Conservation (phyloP, 2,888 invertebrate genomes). For the Parnassius apollo region DNA sequence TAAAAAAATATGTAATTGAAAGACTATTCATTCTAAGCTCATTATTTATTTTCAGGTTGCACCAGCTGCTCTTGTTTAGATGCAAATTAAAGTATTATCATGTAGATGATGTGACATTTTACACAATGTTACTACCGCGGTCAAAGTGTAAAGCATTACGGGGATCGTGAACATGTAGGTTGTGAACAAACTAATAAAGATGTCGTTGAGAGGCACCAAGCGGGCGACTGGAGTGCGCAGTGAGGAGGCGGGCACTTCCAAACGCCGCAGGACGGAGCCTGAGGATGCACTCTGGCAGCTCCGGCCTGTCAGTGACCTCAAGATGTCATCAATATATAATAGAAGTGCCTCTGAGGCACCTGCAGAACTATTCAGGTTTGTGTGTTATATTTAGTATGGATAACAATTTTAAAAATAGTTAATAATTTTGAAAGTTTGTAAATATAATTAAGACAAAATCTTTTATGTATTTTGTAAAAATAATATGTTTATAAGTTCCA, state of each 20-base stretch:
- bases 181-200: slow-evolving; percentile 56
- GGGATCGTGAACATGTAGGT: slow-evolving; percentile 76
- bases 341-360: slow-evolving; percentile 90
- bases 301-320: slow-evolving; percentile 91
- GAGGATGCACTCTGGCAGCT: slow-evolving; percentile 87
- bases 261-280: slow-evolving; percentile 70
- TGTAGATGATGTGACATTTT: slow-evolving; percentile 75
- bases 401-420: background rate
- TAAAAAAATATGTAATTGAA: background rate
- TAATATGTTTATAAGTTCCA: too few relatives aligned
- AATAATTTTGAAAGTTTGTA: too few relatives aligned
- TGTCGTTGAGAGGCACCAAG: slow-evolving; percentile 78
- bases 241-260: slow-evolving; percentile 68
- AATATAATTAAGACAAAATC: too few relatives aligned
- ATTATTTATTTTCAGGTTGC: slow-evolving; percentile 55
- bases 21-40: background rate
- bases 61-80: slow-evolving; percentile 41
- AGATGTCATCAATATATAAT: slow-evolving; percentile 94
- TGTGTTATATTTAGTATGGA: slow-evolving; percentile 37
- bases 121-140: slow-evolving; percentile 74
- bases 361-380: slow-evolving; percentile 88
- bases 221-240: slow-evolving; percentile 68
- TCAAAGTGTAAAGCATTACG: slow-evolving; percentile 74
- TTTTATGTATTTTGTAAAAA: too few relatives aligned
- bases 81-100: slow-evolving; percentile 66